These are phyloP conservation scores for Drosophila borealis DNA, from an alignment of 2,888 invertebrate species.

Conservation along the genomic window DNA sequence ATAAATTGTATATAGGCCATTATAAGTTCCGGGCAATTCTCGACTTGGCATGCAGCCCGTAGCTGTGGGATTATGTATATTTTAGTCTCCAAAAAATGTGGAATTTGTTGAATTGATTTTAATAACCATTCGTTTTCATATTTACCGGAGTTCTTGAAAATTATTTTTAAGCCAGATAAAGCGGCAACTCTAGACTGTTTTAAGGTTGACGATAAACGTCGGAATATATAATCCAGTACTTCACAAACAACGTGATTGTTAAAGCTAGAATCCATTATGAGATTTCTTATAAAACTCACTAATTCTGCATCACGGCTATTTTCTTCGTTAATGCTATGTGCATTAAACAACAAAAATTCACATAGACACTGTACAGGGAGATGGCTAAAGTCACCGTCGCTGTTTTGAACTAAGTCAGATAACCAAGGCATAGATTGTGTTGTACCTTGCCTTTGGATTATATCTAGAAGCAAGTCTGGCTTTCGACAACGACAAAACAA, in stretches of 20 bases:
- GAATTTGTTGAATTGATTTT: constrained; percentile 89
- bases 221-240: constrained; percentile 93
- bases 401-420: constrained; percentile 96
- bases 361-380: constrained; percentile 98
- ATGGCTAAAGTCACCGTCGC: constrained; percentile 91
- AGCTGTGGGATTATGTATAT: constrained; percentile 90
- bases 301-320: constrained; percentile 89
- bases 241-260: constrained; percentile 90
- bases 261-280: constrained; percentile 85
- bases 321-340: constrained; percentile 89
- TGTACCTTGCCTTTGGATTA: constrained; percentile 95
- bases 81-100: constrained; percentile 91
- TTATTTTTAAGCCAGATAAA: constrained; percentile 89
- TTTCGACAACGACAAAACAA: constrained; percentile 94
- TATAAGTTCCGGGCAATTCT: constrained; percentile 91
- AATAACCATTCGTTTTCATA: constrained; percentile 87
- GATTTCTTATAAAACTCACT: constrained; percentile 86
- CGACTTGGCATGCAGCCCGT: constrained; percentile 95
- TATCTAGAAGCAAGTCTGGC: constrained; percentile 96
- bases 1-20: constrained; percentile 95
- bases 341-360: constrained; percentile 93
- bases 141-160: constrained; percentile 85
- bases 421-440: constrained; percentile 99
- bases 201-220: constrained; percentile 93
- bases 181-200: constrained; percentile 92